phyloP scores from a whole-genome alignment of 2,113 vertebrate genomes.

The Nipponia nippon region DNA sequence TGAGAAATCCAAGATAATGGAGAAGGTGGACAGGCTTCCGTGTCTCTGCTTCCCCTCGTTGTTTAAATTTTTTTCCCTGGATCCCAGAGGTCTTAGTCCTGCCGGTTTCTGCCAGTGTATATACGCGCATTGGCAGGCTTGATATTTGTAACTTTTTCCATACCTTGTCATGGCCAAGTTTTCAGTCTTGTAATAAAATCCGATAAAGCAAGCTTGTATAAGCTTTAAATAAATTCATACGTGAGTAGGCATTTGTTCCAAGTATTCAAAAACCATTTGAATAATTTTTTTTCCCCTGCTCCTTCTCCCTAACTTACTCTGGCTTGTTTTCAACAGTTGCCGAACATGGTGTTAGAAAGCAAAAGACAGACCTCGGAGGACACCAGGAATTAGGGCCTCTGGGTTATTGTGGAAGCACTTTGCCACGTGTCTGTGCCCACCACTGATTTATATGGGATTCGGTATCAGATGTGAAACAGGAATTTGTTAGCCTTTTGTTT shows the following conservation, averaged over 20 bases:
- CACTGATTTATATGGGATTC: background rate
- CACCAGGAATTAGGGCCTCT: background rate
- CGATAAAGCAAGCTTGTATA: background rate
- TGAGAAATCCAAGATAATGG: background rate
- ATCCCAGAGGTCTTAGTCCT: background rate
- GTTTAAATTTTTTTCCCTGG: background rate
- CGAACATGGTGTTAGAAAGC: background rate
- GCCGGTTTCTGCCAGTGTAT: background rate
- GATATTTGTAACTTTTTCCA: background rate
- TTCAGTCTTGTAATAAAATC: background rate
- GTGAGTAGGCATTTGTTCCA: background rate
- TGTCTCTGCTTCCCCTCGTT: background rate
- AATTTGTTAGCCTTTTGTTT: background rate
- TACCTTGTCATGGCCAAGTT: background rate
- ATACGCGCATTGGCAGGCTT: background rate
- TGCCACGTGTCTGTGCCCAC: fast-evolving
- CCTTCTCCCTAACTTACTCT: background rate
- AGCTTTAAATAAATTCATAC: background rate
- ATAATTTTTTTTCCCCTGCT: background rate
- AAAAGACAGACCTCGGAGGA: background rate
- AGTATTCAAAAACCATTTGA: background rate
- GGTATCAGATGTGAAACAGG: background rate
- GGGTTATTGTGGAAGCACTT: background rate
- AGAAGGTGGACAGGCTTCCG: background rate
- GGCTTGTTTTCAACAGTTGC: background rate